Conservation (phyloP, 2,888 invertebrate genomes). For the Tholera decimalis region DNA sequence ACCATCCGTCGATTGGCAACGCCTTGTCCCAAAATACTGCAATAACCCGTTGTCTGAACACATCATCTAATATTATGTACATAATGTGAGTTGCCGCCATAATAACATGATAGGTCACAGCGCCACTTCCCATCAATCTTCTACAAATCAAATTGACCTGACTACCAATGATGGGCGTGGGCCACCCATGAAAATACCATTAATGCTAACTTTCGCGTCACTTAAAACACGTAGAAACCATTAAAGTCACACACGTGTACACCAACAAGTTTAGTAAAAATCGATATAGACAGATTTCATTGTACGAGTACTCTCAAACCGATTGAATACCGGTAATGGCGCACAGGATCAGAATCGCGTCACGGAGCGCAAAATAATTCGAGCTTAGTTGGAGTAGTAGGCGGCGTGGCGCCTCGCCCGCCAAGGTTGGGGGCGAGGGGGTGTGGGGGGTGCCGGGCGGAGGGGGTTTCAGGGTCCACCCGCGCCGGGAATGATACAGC, state of each 20-base stretch:
- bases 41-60: slow-evolving; percentile 8
- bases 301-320: slow-evolving; percentile 17
- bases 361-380: slow-evolving; percentile 54
- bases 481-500: slow-evolving; percentile 76
- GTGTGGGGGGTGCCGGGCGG: slow-evolving; percentile 30
- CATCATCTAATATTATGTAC: background rate
- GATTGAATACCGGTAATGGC: slow-evolving; percentile 34
- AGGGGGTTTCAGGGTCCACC: slow-evolving; percentile 39
- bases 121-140: slow-evolving; percentile 17
- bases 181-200: background rate
- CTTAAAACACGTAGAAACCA: background rate
- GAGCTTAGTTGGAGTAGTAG: slow-evolving; percentile 53
- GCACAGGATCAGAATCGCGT: slow-evolving; percentile 53
- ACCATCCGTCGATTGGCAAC: slow-evolving; percentile 10
- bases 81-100: background rate
- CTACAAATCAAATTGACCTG: slow-evolving; percentile 21
- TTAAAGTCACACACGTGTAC: background rate
- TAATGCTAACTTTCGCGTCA: background rate
- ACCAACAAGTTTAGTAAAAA: slow-evolving; percentile 8
- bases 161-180: slow-evolving; percentile 13
- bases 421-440: slow-evolving; percentile 52
- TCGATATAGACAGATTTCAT: slow-evolving; percentile 13
- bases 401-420: slow-evolving; percentile 68
- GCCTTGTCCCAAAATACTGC: slow-evolving; percentile 19
- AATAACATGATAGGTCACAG: slow-evolving; percentile 10